Evolutionary conservation across 2,113 vertebrate genomes (phyloP).

Genomic region (Seriola quinqueradiata): DNA sequence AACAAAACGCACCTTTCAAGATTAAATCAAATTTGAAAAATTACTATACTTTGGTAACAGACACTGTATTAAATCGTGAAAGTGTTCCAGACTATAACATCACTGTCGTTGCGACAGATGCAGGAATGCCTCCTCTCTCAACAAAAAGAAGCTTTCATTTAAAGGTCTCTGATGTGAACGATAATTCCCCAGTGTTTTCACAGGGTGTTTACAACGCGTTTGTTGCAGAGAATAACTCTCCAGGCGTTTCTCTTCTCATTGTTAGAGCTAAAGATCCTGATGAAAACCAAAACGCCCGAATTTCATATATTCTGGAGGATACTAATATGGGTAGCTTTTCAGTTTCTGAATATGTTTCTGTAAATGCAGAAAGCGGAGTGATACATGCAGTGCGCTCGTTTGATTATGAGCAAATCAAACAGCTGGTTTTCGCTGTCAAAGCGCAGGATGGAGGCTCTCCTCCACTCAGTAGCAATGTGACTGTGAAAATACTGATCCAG

Average conservation of each 20-base stretch:
- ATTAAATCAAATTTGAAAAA: conserved; percentile 66
- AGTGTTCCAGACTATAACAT: conserved; percentile 63
- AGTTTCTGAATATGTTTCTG: conserved; percentile 46
- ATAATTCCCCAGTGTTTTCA: conserved; percentile 74
- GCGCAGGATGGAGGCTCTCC: conserved; percentile 67
- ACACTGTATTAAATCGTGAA: conserved; percentile 63
- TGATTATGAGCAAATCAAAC: conserved; percentile 66
- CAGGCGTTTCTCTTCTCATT: conserved; percentile 52
- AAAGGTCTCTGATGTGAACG: conserved; percentile 76
- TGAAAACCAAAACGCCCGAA: conserved; percentile 58
- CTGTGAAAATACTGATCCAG: conserved; percentile 23
- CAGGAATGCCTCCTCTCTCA: conserved; percentile 59
- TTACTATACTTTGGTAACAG: conserved; percentile 66
- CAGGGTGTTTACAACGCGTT: conserved; percentile 28
- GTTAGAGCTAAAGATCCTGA: conserved; percentile 60
- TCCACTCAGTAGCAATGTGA: conserved; percentile 45
- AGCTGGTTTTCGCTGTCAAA: conserved; percentile 13
- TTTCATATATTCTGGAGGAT: conserved; percentile 55
- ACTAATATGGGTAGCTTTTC: neutral
- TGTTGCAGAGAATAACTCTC: conserved; percentile 73
- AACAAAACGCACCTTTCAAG: conserved; percentile 53
- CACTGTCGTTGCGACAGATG: conserved; percentile 61
- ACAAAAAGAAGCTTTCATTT: conserved; percentile 48
- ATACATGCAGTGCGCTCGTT: conserved; percentile 22
- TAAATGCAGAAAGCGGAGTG: conserved; percentile 62